Evolutionary conservation across 2,113 vertebrate species (phyloP), one percentile per base, ranked within the genome.

Genomic region (Microcebus jonahi): DNA sequence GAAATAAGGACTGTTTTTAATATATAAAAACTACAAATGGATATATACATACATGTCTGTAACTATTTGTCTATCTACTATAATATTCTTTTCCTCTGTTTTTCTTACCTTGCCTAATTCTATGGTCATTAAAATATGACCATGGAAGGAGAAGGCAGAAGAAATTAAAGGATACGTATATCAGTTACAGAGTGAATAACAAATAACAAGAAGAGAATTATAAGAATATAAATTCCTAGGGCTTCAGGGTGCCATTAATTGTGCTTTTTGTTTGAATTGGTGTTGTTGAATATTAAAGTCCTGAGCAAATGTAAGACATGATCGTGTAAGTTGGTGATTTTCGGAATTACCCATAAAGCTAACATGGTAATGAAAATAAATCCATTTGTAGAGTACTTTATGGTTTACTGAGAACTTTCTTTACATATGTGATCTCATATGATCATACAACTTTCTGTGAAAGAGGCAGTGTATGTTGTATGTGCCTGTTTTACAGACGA

Each of bases 231-330:
- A 70, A 90, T 53, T n/a, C 29, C 71, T 55, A 48, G 71, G 48
- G 57, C 55, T 67, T 84, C 31, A 39, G 8, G 29, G 39, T 65
- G 25, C 48, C 13, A 9, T 50, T 42, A 31, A 5, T 53, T 45
- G 12, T 70, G 48, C 34, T 81, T 81, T 80, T 48, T 25, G 27
- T 63, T 85, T 76, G 63, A 15, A 71, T 86, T 81, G 31, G 34
- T 50, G 82, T 98, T 98, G 25, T 31, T 75, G 20, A 50, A 39
- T 55, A 29, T 45, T 61, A 61, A 73, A 4, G n/a, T 39, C n/a
- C 53, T 48, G 13, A 15, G 9, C 20, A 85, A 63, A 81, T 39
- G 36, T 63, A n/a, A 48, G 27, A 8, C 65, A 27, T 27, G 75
- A 45, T 29, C 2, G 21, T 29, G 13, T 67, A 71, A 42, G 14